Conservation (phyloP, 1,140 invertebrate genomes). For the Frieseomelitta varia region DNA sequence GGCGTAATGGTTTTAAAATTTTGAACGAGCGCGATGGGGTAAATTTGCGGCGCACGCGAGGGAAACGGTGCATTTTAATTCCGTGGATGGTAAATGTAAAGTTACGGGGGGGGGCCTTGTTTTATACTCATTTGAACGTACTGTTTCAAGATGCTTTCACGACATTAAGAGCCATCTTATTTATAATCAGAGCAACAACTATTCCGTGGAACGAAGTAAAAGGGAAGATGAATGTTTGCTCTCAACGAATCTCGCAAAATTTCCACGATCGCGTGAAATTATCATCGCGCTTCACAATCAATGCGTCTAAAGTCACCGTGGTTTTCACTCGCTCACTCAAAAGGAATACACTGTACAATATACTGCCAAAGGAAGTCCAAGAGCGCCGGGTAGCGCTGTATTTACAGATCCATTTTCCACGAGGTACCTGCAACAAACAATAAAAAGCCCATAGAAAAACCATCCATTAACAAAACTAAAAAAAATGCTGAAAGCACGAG, state of each 20-base stretch:
- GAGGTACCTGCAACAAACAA: constrained; percentile 31
- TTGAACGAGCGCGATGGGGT: not conserved
- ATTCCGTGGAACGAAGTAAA: not conserved
- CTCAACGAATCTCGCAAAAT: no score
- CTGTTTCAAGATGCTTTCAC: not conserved
- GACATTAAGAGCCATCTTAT: not conserved
- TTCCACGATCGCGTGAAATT: not conserved
- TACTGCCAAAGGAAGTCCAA: not conserved
- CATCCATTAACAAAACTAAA: not conserved
- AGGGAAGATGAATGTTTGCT: not conserved
- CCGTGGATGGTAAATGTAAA: not conserved
- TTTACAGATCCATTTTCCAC: not conserved
- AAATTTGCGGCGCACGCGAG: not conserved
- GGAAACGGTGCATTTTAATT: not conserved
- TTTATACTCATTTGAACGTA: not conserved
- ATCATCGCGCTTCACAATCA: not conserved
- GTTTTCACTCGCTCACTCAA: not conserved
- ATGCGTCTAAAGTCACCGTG: not conserved
- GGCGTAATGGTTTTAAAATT: not conserved
- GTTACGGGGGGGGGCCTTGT: not conserved
- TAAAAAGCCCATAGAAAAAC: not conserved
- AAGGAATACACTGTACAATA: not conserved
- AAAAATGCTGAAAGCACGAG: not conserved
- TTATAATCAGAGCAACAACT: not conserved
- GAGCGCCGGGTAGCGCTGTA: not conserved